A percentile compares a stretch with the other conserved stretches of the same genome.
phyloP scores from a whole-genome alignment of 2,797 vertebrate genomes.

The Rhinogobio ventralis region DNA sequence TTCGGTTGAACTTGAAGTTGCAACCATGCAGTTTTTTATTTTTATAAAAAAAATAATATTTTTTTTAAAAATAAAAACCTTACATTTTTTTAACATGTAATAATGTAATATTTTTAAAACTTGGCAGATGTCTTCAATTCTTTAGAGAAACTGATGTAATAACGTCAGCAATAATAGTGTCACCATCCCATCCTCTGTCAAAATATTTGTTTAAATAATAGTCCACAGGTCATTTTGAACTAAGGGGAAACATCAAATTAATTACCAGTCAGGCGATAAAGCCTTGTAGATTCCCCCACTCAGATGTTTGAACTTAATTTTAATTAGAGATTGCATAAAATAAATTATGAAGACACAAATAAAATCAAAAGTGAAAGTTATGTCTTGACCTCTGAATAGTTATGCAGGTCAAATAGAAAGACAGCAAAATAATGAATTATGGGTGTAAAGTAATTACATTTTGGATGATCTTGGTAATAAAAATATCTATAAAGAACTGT shows the following conservation, averaged over 20 bases:
- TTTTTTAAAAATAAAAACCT: too few species aligned
- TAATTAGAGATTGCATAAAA: conserved; percentile 9
- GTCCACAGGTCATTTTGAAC: conserved; percentile 14
- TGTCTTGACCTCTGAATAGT: conserved; percentile 1
- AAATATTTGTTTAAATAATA: conserved; percentile 25
- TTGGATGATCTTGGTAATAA: not conserved
- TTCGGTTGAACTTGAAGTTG: too few species aligned
- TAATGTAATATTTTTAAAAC: not conserved
- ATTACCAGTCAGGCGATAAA: conserved; percentile 9
- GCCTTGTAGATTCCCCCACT: conserved; percentile 14
- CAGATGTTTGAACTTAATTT: not conserved
- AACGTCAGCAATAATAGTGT: not conserved
- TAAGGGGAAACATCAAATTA: conserved; percentile 27
- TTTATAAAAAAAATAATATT: too few species aligned
- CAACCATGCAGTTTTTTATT: too few species aligned
- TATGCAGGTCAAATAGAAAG: not conserved
- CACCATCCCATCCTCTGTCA: conserved; percentile 1
- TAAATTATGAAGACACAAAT: conserved; percentile 23
- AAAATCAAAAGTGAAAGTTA: not conserved
- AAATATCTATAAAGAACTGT: not conserved
- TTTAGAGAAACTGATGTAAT: not conserved
- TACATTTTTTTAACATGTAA: not conserved
- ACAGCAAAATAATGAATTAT: not conserved
- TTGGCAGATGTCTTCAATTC: not conserved
- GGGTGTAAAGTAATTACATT: not conserved